Evolutionary conservation across 2,888 invertebrate species (phyloP).

Genomic region (Nowickia ferox): DNA sequence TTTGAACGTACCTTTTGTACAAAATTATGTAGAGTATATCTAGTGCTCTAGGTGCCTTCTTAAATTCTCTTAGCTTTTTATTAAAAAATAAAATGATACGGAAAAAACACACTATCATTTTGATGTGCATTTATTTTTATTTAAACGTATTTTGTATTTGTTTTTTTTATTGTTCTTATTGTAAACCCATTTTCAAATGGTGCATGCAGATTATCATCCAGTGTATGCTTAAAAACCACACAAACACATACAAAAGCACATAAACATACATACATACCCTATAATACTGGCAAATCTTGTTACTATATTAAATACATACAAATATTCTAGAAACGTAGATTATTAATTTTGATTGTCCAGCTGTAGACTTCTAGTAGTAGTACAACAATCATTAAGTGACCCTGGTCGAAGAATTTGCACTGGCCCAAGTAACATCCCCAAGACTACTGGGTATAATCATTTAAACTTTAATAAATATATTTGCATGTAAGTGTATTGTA

Average conservation of each 20-base stretch:
- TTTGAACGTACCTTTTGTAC: too few species aligned
- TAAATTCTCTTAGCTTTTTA: neutral
- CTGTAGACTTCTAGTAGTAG: too few species aligned
- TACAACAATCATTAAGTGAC: neutral
- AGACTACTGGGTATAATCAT: neutral
- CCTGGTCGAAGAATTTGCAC: neutral
- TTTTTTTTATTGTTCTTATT: slow-evolving; percentile 11
- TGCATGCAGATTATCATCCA: slow-evolving; percentile 60
- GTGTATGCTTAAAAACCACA: neutral
- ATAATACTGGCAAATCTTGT: neutral
- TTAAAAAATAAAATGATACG: slow-evolving; percentile 10
- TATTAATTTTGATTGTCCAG: too few species aligned
- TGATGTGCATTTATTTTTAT: slow-evolving; percentile 60
- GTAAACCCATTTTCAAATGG: slow-evolving; percentile 57
- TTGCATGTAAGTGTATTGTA: neutral
- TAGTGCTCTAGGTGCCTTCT: neutral
- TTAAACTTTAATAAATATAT: neutral
- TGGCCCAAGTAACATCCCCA: neutral
- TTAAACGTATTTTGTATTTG: neutral
- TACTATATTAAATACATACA: too few species aligned
- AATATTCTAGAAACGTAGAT: neutral
- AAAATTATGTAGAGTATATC: slow-evolving; percentile 28
- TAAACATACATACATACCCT: neutral
- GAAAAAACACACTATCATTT: slow-evolving; percentile 40
- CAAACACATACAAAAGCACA: neutral